These are phyloP conservation scores for Acleris cristana DNA, from an alignment of 2,888 invertebrate species.

Conservation along the genomic window DNA sequence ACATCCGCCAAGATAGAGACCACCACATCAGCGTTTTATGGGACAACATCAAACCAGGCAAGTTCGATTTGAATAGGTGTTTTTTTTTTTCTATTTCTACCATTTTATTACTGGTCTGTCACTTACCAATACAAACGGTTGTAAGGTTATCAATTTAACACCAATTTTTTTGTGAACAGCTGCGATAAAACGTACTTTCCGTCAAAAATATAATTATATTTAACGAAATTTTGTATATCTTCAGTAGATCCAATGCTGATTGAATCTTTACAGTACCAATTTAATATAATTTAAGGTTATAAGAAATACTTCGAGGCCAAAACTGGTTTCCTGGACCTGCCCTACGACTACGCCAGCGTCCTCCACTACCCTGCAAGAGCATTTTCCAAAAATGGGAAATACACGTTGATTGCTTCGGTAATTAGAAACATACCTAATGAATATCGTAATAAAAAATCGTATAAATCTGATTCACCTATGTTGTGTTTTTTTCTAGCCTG, in stretches of 20 bases:
- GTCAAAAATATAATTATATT: too few relatives aligned
- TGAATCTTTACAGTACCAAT: too few relatives aligned
- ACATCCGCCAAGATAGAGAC: constrained; percentile 89
- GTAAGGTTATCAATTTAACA: too few relatives aligned
- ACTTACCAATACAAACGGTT: too few relatives aligned
- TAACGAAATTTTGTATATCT: too few relatives aligned
- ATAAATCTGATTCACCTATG: not conserved
- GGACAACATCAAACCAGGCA: constrained; percentile 87
- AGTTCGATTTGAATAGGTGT: not conserved
- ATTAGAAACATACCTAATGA: constrained; percentile 31
- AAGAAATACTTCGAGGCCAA: constrained; percentile 85
- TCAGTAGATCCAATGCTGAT: too few relatives aligned
- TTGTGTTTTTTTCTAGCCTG: constrained; percentile 45
- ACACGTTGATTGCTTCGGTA: constrained; percentile 87
- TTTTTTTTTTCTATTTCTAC: too few relatives aligned
- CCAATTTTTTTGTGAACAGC: too few relatives aligned
- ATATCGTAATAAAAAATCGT: too few relatives aligned
- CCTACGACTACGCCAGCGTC: constrained; percentile 90
- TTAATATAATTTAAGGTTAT: constrained; percentile 72
- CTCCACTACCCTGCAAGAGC: constrained; percentile 91
- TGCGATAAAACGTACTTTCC: too few relatives aligned
- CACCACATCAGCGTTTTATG: constrained; percentile 86
- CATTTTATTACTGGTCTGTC: too few relatives aligned
- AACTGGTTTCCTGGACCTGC: constrained; percentile 43
- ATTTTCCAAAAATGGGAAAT: constrained; percentile 88